Conservation (phyloP, 2,113 vertebrate genomes). For the Desmodus rotundus region DNA sequence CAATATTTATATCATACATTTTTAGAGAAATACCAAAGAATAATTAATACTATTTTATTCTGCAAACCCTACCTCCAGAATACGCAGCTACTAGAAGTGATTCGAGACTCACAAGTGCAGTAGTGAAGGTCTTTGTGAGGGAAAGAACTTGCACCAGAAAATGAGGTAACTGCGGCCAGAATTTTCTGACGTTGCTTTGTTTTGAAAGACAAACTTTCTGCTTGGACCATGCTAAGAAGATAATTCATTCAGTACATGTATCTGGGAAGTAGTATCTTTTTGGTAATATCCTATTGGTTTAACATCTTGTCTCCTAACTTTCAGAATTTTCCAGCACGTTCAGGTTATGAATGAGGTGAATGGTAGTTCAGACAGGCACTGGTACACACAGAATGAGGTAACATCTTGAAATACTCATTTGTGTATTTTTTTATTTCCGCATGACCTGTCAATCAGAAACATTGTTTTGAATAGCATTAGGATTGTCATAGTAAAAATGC, state of each 20-base stretch:
- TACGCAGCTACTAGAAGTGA: not conserved
- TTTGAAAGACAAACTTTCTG: not conserved
- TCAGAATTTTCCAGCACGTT: not conserved
- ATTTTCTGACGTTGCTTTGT: not conserved
- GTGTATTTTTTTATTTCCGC: not conserved
- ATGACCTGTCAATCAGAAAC: not conserved
- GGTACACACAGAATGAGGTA: not conserved
- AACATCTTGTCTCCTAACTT: not conserved
- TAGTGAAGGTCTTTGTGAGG: not conserved
- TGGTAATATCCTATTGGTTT: not conserved
- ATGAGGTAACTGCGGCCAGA: not conserved
- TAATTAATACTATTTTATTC: not conserved
- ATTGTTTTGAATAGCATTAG: not conserved
- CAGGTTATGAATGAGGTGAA: not conserved
- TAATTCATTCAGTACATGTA: not conserved
- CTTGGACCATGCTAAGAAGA: not conserved
- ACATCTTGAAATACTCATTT: not conserved
- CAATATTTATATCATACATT: not conserved
- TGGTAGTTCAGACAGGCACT: not conserved
- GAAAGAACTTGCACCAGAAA: not conserved
- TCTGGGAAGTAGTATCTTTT: not conserved
- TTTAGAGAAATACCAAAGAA: not conserved
- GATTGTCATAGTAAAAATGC: not conserved
- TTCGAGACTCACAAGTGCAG: not conserved
- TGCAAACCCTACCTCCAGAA: not conserved